Percentiles rank a stretch among this genome's conserved stretches.
Conservation (phyloP, 2,888 invertebrate genomes). For the Tiliacea citrago region DNA sequence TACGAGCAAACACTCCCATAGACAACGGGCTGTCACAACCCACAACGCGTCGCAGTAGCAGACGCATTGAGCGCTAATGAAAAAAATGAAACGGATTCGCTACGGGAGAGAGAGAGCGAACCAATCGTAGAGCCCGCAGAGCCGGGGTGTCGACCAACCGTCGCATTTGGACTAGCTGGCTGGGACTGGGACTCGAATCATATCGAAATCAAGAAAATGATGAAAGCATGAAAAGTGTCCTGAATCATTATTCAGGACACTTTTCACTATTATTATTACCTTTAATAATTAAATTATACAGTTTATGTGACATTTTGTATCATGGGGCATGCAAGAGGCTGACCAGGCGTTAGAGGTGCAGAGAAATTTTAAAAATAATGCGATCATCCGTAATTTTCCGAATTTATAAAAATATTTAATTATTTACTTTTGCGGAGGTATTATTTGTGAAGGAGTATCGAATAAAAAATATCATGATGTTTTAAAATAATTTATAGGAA, state of each 20-base stretch:
- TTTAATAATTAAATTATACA: not conserved
- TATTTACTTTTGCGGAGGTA: not conserved
- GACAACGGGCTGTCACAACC: conserved; percentile 80
- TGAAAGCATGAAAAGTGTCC: conserved; percentile 1
- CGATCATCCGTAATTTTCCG: no score
- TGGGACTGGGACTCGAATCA: conserved; percentile 15
- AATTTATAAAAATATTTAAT: not conserved
- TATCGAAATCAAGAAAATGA: conserved; percentile 26
- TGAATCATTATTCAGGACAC: no score
- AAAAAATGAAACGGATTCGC: conserved; percentile 74
- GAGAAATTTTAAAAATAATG: not conserved
- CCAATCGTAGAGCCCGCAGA: conserved; percentile 61
- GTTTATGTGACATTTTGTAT: not conserved
- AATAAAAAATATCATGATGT: not conserved
- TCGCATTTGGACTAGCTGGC: conserved; percentile 48
- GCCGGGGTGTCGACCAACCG: conserved; percentile 53
- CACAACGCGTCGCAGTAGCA: conserved; percentile 74
- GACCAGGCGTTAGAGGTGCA: not conserved
- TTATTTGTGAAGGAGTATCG: not conserved
- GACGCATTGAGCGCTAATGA: conserved; percentile 89
- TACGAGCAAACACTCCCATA: conserved; percentile 87
- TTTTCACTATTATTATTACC: no score
- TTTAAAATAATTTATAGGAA: not conserved
- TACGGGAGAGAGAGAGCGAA: conserved; percentile 73
- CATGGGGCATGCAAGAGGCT: not conserved